Conservation (phyloP, 2,888 invertebrate species). For the Cantharis nigra region DNA sequence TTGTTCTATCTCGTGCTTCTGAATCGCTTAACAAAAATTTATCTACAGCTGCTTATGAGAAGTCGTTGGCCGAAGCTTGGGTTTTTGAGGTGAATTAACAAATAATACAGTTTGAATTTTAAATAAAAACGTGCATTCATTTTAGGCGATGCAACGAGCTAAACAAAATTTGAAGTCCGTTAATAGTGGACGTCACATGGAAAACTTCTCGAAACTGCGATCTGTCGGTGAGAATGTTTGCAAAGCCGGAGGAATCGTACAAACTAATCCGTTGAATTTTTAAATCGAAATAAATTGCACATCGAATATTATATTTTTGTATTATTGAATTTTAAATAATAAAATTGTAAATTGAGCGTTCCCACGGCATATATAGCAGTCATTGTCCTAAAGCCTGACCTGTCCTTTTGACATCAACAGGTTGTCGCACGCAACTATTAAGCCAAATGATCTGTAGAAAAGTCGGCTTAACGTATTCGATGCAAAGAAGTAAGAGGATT, state of each 20-base stretch:
- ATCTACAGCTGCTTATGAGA: slow-evolving; percentile 75
- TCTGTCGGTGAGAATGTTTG: slow-evolving; percentile 71
- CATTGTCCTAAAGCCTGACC: not conserved
- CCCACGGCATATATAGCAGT: not conserved
- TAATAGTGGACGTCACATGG: slow-evolving; percentile 60
- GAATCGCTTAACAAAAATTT: slow-evolving; percentile 68
- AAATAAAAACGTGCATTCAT: slow-evolving; percentile 6
- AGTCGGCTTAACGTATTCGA: not conserved
- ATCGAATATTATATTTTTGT: not conserved
- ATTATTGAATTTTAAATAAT: not conserved
- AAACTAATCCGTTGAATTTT: slow-evolving; percentile 67
- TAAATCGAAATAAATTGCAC: slow-evolving; percentile 47
- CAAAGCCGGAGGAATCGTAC: slow-evolving; percentile 67
- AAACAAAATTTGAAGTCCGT: slow-evolving; percentile 66
- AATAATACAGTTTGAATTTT: not conserved
- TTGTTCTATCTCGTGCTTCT: slow-evolving; percentile 82
- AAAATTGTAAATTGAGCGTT: not conserved
- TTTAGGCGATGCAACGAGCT: slow-evolving; percentile 72
- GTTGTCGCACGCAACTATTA: not conserved
- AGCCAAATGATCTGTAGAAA: not conserved
- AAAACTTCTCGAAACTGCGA: slow-evolving; percentile 66
- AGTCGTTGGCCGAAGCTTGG: slow-evolving; percentile 78
- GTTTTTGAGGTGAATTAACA: slow-evolving; percentile 71
- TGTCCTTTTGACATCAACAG: not conserved
- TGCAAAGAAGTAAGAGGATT: not conserved